Evolutionary conservation across 2,888 invertebrate genomes (phyloP), one percentile per base, ranked within the genome.

Genomic region (Amaurobius ferox): DNA sequence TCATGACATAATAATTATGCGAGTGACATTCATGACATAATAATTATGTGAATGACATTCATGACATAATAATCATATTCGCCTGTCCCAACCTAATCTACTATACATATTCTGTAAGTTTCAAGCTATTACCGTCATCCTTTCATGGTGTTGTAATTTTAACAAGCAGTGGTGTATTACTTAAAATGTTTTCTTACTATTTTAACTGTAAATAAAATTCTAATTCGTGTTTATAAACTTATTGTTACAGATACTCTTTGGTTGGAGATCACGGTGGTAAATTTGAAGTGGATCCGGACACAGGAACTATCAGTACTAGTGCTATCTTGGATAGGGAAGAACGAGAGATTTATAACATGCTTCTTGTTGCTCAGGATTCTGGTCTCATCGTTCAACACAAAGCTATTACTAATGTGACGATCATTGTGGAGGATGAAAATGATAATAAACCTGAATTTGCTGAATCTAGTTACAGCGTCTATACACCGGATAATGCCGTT

Each of bases 281-380:
- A 89, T 98, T 98, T 91, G 92, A 93, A 88, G 95, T 98, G 76
- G 94, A 97, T 91, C 93, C 94, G 7, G 93, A 94, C 48, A 95
- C 95, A 0, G 98, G 98, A 0, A 93, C 94, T 76, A 95, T 98
- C 87, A 93, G 94, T 6, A 96, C 96, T 0, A 93, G 94, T 85
- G 93, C 93, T 6, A 93, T 94, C 7, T 92, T 97, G 78, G 97
- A 97, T 90, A 94, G 97, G 79, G 97, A 97, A 92, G 94, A 95
- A 89, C 94, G 94, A 88, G 93, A 94, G 73, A 92, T 94, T 0
- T 97, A 97, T 91, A 94, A 95, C 90, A 92, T 98, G 88, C 95
- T 95, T 0, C 92, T 97, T 23, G 95, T 96, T 93, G 97, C 97
- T 0, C 95, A 95, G 91, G 97, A 97, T 91, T 96, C 95, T 86